Conservation (phyloP, 2,113 vertebrate species). For the Plestiodon gilberti region DNA sequence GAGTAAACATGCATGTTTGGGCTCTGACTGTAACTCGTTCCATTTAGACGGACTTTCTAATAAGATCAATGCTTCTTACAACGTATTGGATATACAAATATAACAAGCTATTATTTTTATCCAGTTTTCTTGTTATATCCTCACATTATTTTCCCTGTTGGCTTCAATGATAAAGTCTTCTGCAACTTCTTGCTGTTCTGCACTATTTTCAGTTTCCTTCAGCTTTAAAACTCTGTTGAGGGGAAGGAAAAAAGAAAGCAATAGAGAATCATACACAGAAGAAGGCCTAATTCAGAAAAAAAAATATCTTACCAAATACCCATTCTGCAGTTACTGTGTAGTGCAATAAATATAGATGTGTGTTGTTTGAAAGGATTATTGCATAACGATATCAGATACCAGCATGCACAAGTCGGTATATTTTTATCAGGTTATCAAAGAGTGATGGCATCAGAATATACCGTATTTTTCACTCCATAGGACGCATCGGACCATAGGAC, state of each 20-base stretch:
- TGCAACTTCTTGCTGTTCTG: conserved; percentile 79
- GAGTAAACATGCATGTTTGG: too few relatives aligned
- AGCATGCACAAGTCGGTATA: neutral
- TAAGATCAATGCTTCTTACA: neutral
- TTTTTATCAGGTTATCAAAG: neutral
- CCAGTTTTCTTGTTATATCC: conserved; percentile 45
- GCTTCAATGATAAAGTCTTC: conserved; percentile 88
- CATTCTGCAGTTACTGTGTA: neutral
- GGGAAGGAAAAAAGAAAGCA: conserved; percentile 35
- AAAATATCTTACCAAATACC: neutral
- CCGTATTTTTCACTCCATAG: too few relatives aligned
- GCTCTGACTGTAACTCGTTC: neutral
- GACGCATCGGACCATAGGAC: too few relatives aligned
- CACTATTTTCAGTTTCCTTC: conserved; percentile 76
- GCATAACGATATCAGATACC: too few relatives aligned
- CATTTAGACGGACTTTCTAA: neutral
- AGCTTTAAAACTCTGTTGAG: conserved; percentile 88
- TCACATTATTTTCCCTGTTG: conserved; percentile 84
- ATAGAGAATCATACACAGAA: neutral
- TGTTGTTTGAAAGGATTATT: neutral
- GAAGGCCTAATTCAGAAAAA: neutral
- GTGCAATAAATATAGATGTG: neutral
- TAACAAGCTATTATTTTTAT: neutral
- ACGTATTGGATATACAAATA: conserved; percentile 22
- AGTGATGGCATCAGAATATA: neutral